Evolutionary conservation across 1,140 invertebrate genomes (phyloP), one percentile per base, ranked within the genome.

Genomic region (Wiebesia pumilae): DNA sequence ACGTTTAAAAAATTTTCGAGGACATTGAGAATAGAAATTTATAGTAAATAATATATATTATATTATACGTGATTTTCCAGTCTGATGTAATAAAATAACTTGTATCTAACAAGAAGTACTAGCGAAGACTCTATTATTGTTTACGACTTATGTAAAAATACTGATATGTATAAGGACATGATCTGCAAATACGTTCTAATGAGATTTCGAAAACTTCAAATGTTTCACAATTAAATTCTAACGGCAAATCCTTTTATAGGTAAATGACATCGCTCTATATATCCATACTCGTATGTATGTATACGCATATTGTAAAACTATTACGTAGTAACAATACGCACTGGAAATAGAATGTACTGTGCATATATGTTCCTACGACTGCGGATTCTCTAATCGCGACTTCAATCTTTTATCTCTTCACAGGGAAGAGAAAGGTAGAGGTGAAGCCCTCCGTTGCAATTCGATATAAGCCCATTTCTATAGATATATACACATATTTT

Each of bases 231-330:
- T 84, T 58, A 84, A 79, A 84, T 84, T 79, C 33, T 62, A 30
- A 54, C 27, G 54, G 40, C n/a, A 84, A 84, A 85, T 85, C 84
- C 84, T 51, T 80, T 85, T 85, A 85, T 71, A 85, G 84, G 77
- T 80, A 80, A 85, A 80, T 80, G 84, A 85, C 84, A 85, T 80
- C 62, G 83, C n/a, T 47, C 27, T 47, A 33, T 69, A 47, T 33
- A 27, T 40, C 16, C 30, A 7, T 43, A 16, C 35, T n/a, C n/a
- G 58, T 81, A 33, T 38, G n/a, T 35, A 47, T 7, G 47, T 62
- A 24, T 69, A 47, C 38, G 38, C 73, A 83, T 51, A 69, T 33
- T 7, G 43, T 38, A n/a, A 69, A 73, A 58, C 21, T 43, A 83
- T 83, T 58, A 40, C 47, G 62, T 38, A 40, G 16, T 6, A 40